phyloP scores from a whole-genome alignment of 1,140 invertebrate species.

The Carposina sasakii region DNA sequence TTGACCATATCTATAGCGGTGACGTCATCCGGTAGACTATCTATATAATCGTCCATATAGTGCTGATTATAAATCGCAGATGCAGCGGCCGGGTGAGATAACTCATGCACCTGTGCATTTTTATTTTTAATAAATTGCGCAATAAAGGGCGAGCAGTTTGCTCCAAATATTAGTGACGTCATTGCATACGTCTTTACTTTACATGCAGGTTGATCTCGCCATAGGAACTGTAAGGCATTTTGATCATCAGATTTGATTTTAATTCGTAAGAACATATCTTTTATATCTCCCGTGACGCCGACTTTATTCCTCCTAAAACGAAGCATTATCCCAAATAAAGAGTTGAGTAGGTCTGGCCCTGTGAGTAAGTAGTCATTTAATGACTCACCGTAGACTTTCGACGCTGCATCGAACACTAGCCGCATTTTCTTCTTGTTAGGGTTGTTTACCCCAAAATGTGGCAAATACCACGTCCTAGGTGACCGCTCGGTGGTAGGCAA shows the following conservation, averaged over 20 bases:
- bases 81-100: not conserved
- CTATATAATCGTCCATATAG: constrained; percentile 5
- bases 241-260: constrained; percentile 17
- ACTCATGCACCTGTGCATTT: not conserved
- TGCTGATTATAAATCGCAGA: not conserved
- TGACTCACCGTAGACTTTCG: not conserved
- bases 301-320: constrained; percentile 28
- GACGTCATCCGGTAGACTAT: not conserved
- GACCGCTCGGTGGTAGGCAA: not conserved
- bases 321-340: constrained; percentile 28
- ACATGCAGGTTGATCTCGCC: constrained; percentile 12
- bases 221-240: constrained; percentile 27
- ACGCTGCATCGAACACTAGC: constrained; percentile 11
- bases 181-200: constrained; percentile 15
- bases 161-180: constrained; percentile 28
- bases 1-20: not conserved
- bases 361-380: constrained; percentile 16
- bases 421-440: constrained; percentile 12
- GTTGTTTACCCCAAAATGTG: constrained; percentile 16
- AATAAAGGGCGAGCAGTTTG: constrained; percentile 23
- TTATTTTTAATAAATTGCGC: constrained; percentile 28
- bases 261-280: constrained; percentile 36
- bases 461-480: constrained; percentile 18
- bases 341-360: constrained; percentile 32
- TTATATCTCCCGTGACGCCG: constrained; percentile 30